Evolutionary conservation across 2,113 vertebrate species (phyloP).

Genomic region (Semicossyphus pulcher): DNA sequence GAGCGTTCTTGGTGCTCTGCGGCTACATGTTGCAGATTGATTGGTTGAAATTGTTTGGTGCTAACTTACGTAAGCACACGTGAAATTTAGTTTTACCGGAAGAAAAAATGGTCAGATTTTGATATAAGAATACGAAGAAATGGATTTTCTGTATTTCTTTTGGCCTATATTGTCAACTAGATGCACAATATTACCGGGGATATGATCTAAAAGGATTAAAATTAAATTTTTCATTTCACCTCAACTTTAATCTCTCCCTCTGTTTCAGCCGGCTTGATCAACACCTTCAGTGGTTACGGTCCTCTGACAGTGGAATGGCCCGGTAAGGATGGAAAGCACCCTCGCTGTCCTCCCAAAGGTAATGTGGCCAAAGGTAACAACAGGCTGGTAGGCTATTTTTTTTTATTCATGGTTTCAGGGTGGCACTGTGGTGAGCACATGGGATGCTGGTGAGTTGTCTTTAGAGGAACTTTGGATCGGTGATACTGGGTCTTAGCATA

Average conservation of each 20-base stretch:
- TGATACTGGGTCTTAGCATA: background rate
- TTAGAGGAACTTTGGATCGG: background rate
- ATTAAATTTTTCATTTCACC: too few relatives aligned
- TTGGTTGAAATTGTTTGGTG: too few relatives aligned
- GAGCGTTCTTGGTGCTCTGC: too few relatives aligned
- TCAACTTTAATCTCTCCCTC: background rate
- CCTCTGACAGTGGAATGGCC: conserved; percentile 98
- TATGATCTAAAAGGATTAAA: too few relatives aligned
- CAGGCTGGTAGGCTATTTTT: conserved; percentile 88
- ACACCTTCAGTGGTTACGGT: conserved; percentile 96
- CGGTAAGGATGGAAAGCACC: conserved; percentile 99
- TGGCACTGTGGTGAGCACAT: conserved; percentile 73
- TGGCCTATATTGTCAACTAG: too few relatives aligned
- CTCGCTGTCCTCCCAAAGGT: conserved; percentile 99
- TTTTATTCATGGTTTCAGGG: conserved; percentile 55
- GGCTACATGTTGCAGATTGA: too few relatives aligned
- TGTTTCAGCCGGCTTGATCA: conserved; percentile 93
- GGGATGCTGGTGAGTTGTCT: conserved; percentile 44
- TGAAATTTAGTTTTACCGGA: too few relatives aligned
- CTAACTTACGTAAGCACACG: too few relatives aligned
- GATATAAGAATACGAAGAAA: too few relatives aligned
- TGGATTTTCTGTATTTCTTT: too few relatives aligned
- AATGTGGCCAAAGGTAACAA: conserved; percentile 99
- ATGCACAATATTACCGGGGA: too few relatives aligned
- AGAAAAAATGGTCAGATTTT: too few relatives aligned